Evolutionary conservation across 2,888 invertebrate genomes (phyloP), one percentile per base, ranked within the genome.

Genomic region (Thera obeliscata): DNA sequence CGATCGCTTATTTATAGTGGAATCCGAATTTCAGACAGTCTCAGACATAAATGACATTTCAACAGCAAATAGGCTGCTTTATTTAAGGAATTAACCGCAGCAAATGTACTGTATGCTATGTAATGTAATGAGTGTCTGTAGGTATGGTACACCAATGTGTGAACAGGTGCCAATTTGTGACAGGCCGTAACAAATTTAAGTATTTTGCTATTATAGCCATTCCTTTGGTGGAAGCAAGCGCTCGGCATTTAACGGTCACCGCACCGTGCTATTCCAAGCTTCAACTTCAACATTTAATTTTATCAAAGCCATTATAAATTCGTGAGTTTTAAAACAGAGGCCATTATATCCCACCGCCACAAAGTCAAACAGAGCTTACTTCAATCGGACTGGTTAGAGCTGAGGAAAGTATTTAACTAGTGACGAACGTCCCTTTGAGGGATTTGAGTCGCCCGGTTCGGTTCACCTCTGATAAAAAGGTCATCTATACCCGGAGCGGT

Each of bases 381-480:
- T 54, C 36, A 54, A 58, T 54, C 7, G 54, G 6, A 62, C 46
- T 56, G 41, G 52, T 41, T 41, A 77, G 71, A 68, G 57, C 65
- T 61, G 61, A 48, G 38, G 57, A 76, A 75, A 79, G 80, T 78
- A 77, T 75, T 72, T 70, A 76, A 81, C 79, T 74, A 76, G 64
- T 46, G 41, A 76, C 74, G 61, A 50, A n/a, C 49, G 69, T 54
- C 71, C 78, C 77, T 81, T 80, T 78, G 79, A 81, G 77, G 81
- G 82, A 80, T 81, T 85, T 82, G 81, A 81, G 73, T 74, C 78
- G 79, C 78, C 72, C 64, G 65, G 74, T 61, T 62, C 55, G 60
- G 70, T 55, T 66, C 65, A 79, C 77, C 79, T 81, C 74, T 78
- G 81, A 78, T 87, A 85, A 85, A 87, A 83, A 85, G 86, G 87